phyloP scores from a whole-genome alignment of 2,797 vertebrate species.

The Poecilia velifera region DNA sequence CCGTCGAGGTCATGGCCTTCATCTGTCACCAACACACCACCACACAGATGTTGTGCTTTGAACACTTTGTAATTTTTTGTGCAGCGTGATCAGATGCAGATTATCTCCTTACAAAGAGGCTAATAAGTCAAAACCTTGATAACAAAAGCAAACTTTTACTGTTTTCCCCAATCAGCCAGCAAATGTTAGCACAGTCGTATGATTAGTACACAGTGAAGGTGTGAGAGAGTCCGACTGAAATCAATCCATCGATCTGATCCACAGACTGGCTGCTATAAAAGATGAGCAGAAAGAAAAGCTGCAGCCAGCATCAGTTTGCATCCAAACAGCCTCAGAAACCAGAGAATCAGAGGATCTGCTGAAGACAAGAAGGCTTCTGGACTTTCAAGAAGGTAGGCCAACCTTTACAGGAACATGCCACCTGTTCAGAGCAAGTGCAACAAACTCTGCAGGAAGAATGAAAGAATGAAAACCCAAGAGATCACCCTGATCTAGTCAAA shows the following conservation, averaged over 20 bases:
- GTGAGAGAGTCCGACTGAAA: neutral
- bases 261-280: neutral
- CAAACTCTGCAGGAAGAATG: neutral
- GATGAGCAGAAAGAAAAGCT: neutral
- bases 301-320: neutral
- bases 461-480: neutral
- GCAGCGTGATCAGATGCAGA: neutral
- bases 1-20: neutral
- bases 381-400: neutral
- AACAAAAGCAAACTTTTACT: neutral
- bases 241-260: too few relatives aligned
- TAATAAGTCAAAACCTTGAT: neutral
- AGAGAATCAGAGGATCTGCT: neutral
- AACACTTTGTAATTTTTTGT: neutral
- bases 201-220: neutral
- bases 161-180: neutral
- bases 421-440: neutral
- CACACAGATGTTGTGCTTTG: neutral
- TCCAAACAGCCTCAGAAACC: neutral
- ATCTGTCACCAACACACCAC: conserved; percentile 5
- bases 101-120: neutral
- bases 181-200: neutral
- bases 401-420: neutral
- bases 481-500: too few relatives aligned
- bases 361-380: neutral